Evolutionary conservation across 1,140 invertebrate species (phyloP).

Genomic region (Alviniconcha marisindica): DNA sequence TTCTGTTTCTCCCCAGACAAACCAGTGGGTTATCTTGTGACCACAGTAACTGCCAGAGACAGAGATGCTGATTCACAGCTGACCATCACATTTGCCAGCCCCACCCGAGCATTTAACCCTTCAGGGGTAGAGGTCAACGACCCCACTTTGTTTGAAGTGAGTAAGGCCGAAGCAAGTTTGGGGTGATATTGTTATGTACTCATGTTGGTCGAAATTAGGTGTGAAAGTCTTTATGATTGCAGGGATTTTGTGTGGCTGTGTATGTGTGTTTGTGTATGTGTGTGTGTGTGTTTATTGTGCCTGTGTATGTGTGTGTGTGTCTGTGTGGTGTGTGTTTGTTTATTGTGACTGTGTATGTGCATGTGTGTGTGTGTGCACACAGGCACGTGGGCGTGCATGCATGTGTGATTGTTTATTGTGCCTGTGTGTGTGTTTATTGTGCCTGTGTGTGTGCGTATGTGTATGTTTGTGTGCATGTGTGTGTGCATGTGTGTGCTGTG

Average conservation of each 20-base stretch:
- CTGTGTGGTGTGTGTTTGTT: not conserved
- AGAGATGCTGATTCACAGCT: slow-evolving; percentile 84
- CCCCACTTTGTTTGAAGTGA: slow-evolving; percentile 78
- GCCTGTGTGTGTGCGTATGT: no score
- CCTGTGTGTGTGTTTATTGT: not conserved
- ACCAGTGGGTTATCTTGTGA: slow-evolving; percentile 83
- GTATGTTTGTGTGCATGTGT: not conserved
- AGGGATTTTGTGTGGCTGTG: not conserved
- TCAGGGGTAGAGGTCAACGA: slow-evolving; percentile 88
- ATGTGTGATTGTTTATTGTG: not conserved
- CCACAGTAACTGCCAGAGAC: slow-evolving; percentile 86
- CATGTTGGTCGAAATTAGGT: no score
- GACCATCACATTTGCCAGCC: slow-evolving; percentile 84
- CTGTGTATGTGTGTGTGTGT: not conserved
- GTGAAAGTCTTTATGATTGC: no score
- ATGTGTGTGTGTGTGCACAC: not conserved
- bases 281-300: no score
- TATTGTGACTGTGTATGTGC: no score
- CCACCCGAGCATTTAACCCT: slow-evolving; percentile 87
- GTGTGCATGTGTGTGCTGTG: not conserved
- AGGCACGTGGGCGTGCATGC: not conserved
- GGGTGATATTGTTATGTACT: no score
- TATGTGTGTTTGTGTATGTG: no score
- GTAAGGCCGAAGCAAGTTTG: not conserved
- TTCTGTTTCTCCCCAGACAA: slow-evolving; percentile 79